These are phyloP conservation scores for Sarcophaga carnaria DNA, from an alignment of 2,888 invertebrate species.

Conservation along the genomic window DNA sequence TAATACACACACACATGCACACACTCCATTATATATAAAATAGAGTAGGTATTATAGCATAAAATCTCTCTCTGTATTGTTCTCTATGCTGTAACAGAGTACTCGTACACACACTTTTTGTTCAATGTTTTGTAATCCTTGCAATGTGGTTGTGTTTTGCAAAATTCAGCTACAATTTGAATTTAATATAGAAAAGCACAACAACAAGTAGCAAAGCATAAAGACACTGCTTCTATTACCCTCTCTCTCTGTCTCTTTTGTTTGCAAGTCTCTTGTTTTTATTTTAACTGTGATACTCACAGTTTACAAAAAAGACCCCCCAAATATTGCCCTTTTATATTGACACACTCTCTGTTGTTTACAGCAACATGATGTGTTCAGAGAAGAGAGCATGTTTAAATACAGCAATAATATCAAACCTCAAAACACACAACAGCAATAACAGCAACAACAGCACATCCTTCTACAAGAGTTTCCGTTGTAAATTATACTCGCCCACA, in stretches of 20 bases:
- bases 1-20: slow-evolving; percentile 16
- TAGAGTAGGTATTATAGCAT: slow-evolving; percentile 69
- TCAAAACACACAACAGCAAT: slow-evolving; percentile 39
- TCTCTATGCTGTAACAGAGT: neutral
- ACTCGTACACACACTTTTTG: neutral
- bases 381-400: slow-evolving; percentile 16
- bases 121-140: slow-evolving; percentile 46
- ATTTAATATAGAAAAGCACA: neutral
- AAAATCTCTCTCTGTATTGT: slow-evolving; percentile 62
- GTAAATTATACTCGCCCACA: slow-evolving; percentile 66
- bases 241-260: neutral
- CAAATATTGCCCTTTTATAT: neutral
- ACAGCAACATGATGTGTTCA: neutral
- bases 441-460: slow-evolving; percentile 5
- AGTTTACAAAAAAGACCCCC: neutral
- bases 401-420: slow-evolving; percentile 56
- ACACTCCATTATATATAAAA: slow-evolving; percentile 22
- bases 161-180: slow-evolving; percentile 16
- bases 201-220: neutral
- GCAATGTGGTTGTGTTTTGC: slow-evolving; percentile 58
- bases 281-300: neutral
- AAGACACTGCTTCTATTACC: neutral
- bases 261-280: too few species aligned
- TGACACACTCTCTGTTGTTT: slow-evolving; percentile 1
- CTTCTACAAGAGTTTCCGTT: slow-evolving; percentile 66